Evolutionary conservation across 2,113 vertebrate species (phyloP).

Genomic region (Brienomyrus longianalis): DNA sequence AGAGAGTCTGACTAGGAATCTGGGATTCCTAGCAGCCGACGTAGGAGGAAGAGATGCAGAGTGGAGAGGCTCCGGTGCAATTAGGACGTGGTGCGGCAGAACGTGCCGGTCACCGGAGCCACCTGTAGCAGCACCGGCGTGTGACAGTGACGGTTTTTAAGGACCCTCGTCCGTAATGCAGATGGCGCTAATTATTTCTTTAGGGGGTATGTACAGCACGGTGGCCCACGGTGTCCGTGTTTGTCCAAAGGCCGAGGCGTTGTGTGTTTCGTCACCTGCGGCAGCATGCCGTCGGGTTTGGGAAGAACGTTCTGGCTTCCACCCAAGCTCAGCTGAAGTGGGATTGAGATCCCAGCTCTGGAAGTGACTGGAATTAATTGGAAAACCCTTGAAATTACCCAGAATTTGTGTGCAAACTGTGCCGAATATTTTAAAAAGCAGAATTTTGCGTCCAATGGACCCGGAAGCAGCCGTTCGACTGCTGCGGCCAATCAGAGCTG

Average conservation of each 20-base stretch:
- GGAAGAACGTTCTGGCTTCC: neutral
- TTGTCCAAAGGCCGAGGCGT: neutral
- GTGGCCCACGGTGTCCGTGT: neutral
- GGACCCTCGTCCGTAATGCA: neutral
- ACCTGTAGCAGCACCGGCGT: neutral
- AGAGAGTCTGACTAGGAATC: conserved; percentile 52
- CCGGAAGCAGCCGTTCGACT: neutral
- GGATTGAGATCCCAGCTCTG: neutral
- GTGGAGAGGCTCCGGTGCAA: neutral
- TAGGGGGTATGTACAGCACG: neutral
- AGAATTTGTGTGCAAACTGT: neutral
- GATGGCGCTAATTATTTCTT: neutral
- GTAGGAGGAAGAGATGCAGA: neutral
- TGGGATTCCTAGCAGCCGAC: neutral
- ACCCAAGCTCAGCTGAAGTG: neutral
- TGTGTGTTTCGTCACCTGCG: neutral
- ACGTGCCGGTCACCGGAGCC: neutral
- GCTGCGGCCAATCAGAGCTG: neutral
- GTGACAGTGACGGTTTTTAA: neutral
- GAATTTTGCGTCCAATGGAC: neutral
- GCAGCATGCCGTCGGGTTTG: neutral
- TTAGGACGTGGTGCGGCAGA: neutral
- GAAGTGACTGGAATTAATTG: neutral
- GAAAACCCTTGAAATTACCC: neutral
- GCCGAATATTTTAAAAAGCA: neutral